Evolutionary conservation across 2,888 invertebrate genomes (phyloP), one percentile per base, ranked within the genome.

Genomic region (Sarcophaga subvicina): DNA sequence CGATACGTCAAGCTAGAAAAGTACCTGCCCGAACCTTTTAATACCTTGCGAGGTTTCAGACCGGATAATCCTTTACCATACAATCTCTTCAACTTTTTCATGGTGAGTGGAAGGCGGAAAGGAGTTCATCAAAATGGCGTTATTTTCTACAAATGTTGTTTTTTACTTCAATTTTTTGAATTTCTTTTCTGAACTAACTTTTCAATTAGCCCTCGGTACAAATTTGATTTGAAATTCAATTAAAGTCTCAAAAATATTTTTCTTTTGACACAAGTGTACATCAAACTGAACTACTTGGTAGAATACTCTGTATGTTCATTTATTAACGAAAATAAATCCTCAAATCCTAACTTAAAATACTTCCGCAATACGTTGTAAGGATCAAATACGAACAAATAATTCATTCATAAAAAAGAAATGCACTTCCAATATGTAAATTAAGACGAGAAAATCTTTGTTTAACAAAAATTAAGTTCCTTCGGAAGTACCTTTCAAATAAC

Each of bases 321-420:
- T 77, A 8, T 12, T 3, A 20, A 10, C 5, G 12, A 70, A 6
- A 78, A 72, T 4, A 27, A 72, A 2, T 27, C 17, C 27, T 25
- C 17, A 54, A 70, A 81, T 78, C 70, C 69, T 17, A 72, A 77
- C 80, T 73, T 37, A 37, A 77, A 25, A 27, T 70, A 82, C 82
- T 85, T 88, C 85, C 85, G 87, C 83, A 83, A 79, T 63, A 83
- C 62, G 37, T 1, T n/a, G 10, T 37, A 85, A 60, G 67, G 25
- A 25, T 66, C 47, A 45, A 69, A 63, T 66, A 27, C 20, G 20
- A 81, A 70, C 54, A 73, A 78, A 78, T 49, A 47, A 49, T 83
- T 78, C 75, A 75, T 69, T 80, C 69, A 75, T 64, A 64, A 69
- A 66, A 69, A 72, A 71, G 37, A 8, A 37, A 37, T 37, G 8